Percentiles rank a stretch among this genome's conserved stretches.
phyloP scores from a whole-genome alignment of 2,797 vertebrate genomes.

The Crocodylus rhombifer region DNA sequence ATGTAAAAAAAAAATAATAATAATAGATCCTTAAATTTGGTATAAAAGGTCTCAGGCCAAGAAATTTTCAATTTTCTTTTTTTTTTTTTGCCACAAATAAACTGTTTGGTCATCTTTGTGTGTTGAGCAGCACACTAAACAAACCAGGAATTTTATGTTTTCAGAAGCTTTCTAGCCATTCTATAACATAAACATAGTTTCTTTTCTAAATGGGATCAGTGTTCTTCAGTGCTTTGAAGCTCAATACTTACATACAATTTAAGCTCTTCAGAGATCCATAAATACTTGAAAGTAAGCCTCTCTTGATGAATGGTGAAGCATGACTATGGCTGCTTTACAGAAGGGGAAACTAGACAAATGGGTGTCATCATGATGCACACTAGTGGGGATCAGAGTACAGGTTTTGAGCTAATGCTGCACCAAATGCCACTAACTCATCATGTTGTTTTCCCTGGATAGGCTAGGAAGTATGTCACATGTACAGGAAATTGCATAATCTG shows the following conservation, averaged over 20 bases:
- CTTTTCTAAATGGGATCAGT: conserved; percentile 1
- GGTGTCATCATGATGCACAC: background rate
- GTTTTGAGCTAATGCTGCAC: no score
- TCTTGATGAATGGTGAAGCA: conserved; percentile 2
- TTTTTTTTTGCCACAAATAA: conserved; percentile 7
- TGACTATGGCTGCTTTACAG: background rate
- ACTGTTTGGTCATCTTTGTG: conserved; percentile 45
- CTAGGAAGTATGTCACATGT: no score
- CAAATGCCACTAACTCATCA: no score
- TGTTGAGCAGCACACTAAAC: conserved; percentile 30
- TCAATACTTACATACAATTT: background rate
- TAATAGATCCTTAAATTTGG: conserved; percentile 62
- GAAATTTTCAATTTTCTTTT: background rate
- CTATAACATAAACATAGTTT: conserved; percentile 16
- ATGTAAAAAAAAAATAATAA: conserved; percentile 55
- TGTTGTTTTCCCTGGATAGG: no score
- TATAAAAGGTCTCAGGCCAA: conserved; percentile 45
- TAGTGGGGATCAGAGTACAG: no score
- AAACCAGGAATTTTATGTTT: conserved; percentile 38
- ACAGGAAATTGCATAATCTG: no score
- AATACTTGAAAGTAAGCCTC: conserved; percentile 16
- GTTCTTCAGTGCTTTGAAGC: conserved; percentile 22
- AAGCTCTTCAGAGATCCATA: background rate
- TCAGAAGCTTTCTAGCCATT: conserved; percentile 39
- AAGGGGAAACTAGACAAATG: conserved; percentile 28